Evolutionary conservation across 2,113 vertebrate genomes (phyloP).

Genomic region (Lophotis ruficrista): DNA sequence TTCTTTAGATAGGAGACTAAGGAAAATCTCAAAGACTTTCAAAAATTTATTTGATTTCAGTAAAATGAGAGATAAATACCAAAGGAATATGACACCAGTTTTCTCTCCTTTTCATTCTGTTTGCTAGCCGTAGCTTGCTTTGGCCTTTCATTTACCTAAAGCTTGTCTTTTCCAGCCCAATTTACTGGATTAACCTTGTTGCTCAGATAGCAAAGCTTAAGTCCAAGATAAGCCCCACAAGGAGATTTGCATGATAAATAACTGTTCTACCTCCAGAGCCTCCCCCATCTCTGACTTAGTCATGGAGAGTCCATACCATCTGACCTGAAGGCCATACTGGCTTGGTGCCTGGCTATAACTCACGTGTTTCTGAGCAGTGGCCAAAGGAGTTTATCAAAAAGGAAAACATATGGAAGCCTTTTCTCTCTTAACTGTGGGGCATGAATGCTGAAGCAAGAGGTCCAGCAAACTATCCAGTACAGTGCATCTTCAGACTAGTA

Average conservation of each 20-base stretch:
- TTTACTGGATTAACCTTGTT: constrained; percentile 36
- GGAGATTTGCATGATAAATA: background rate
- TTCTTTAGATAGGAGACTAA: background rate
- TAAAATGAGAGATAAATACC: background rate
- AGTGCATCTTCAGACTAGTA: background rate
- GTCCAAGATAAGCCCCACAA: background rate
- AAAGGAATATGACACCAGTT: background rate
- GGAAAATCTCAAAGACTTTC: background rate
- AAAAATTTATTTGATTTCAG: background rate
- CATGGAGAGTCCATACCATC: background rate
- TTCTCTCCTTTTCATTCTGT: background rate
- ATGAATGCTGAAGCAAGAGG: background rate
- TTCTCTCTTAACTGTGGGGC: background rate
- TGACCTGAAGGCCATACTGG: background rate
- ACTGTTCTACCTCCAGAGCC: background rate
- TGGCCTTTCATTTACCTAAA: constrained; percentile 2
- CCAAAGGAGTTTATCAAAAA: constrained; percentile 22
- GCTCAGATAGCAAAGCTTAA: constrained; percentile 1
- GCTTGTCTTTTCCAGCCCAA: background rate
- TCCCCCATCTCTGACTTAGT: background rate
- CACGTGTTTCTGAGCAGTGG: background rate
- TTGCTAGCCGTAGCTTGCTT: background rate
- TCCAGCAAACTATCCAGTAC: background rate
- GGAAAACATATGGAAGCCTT: constrained; percentile 25
- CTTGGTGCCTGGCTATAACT: constrained; percentile 25